Evolutionary conservation across 2,888 invertebrate genomes (phyloP).

Genomic region (Chalcosyrphus nemorum): DNA sequence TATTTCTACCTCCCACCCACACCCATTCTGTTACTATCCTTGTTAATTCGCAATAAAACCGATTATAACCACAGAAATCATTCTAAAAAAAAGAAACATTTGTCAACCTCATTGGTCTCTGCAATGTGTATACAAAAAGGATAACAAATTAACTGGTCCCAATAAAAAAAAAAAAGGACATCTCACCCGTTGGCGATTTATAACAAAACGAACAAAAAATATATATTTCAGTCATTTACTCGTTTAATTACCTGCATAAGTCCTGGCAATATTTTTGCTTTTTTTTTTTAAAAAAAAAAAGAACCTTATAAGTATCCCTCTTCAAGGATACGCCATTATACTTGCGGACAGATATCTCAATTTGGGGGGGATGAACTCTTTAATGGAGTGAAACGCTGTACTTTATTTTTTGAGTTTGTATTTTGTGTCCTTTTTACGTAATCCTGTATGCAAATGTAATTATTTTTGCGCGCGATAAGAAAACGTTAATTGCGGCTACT

Average conservation of each 20-base stretch:
- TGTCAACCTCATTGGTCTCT: not conserved
- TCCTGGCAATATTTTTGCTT: slow-evolving; percentile 23
- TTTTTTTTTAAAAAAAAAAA: no score
- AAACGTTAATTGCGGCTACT: slow-evolving; percentile 70
- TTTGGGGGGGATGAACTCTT: slow-evolving; percentile 43
- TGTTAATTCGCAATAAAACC: slow-evolving; percentile 71
- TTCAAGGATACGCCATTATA: slow-evolving; percentile 41
- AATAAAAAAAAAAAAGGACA: slow-evolving; percentile 54
- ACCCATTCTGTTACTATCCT: slow-evolving; percentile 12
- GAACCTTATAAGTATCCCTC: slow-evolving; percentile 28
- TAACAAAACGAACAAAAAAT: slow-evolving; percentile 36
- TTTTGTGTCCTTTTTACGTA: slow-evolving; percentile 35
- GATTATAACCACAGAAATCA: slow-evolving; percentile 70
- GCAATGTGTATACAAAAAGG: slow-evolving; percentile 15
- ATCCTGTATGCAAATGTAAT: slow-evolving; percentile 71
- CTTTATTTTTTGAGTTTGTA: slow-evolving; percentile 1
- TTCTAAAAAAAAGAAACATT: slow-evolving; percentile 31
- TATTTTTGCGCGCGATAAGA: slow-evolving; percentile 69
- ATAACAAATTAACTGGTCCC: slow-evolving; percentile 62
- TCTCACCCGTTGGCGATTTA: slow-evolving; percentile 55
- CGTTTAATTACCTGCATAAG: slow-evolving; percentile 67
- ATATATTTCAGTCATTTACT: slow-evolving; percentile 59
- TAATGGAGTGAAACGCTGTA: slow-evolving; percentile 19
- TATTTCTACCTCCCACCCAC: not conserved
- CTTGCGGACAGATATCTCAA: slow-evolving; percentile 53